A percentile compares a stretch with the other conserved stretches of the same genome.
Evolutionary conservation across 2,797 vertebrate genomes (phyloP).

Genomic region (Pogoniulus pusillus): DNA sequence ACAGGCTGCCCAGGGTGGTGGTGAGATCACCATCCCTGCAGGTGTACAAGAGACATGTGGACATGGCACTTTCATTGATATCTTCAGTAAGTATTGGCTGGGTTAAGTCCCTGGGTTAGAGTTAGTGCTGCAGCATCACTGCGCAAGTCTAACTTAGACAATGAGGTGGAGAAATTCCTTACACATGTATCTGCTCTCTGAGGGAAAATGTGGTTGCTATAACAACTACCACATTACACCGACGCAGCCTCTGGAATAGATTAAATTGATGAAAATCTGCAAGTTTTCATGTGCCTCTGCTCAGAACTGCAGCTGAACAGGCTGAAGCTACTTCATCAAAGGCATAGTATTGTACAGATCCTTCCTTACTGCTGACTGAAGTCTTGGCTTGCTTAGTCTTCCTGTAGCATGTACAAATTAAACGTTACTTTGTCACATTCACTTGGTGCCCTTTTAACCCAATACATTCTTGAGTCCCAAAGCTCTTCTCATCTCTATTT

Average conservation of each 20-base stretch:
- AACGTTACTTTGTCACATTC: conserved; percentile 36
- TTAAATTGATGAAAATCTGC: conserved; percentile 47
- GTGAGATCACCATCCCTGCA: too few species aligned
- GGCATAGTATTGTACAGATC: not conserved
- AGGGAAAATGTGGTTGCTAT: conserved; percentile 60
- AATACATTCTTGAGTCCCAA: not conserved
- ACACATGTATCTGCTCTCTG: not conserved
- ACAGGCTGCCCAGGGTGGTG: too few species aligned
- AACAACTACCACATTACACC: conserved; percentile 61
- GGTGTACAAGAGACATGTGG: too few species aligned
- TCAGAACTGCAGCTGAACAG: conserved; percentile 37
- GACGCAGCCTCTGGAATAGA: conserved; percentile 39
- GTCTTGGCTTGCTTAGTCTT: not conserved
- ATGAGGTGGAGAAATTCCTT: not conserved
- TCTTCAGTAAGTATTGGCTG: not conserved
- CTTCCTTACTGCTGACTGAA: not conserved
- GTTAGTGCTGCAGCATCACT: not conserved
- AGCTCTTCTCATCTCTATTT: not conserved
- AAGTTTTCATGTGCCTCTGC: conserved; percentile 39
- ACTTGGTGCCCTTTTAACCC: not conserved
- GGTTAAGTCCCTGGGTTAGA: not conserved
- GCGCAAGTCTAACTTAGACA: conserved; percentile 10
- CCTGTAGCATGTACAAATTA: not conserved
- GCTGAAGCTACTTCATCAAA: conserved; percentile 43
- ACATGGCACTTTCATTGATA: not conserved